Evolutionary conservation across 1,140 invertebrate genomes (phyloP).

Genomic region (Drosophila burlai): DNA sequence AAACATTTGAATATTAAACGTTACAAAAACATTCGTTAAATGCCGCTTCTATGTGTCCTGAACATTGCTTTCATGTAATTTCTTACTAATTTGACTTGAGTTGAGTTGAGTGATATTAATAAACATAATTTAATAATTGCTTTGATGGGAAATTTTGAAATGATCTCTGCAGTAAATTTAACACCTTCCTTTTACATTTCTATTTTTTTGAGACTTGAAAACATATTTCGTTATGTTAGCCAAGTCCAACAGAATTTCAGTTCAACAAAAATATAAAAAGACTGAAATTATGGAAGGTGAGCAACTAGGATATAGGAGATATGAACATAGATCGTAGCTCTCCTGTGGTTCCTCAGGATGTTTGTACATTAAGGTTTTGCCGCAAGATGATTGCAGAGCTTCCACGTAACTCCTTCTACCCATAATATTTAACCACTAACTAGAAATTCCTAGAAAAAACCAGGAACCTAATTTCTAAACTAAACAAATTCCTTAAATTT

Average conservation of each 20-base stretch:
- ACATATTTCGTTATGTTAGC: slow-evolving; percentile 13
- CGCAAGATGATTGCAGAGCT: neutral
- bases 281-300: neutral
- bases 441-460: neutral
- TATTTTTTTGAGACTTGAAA: neutral
- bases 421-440: neutral
- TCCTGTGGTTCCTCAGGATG: rapidly evolving
- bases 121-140: neutral
- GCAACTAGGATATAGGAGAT: no score
- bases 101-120: neutral
- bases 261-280: neutral
- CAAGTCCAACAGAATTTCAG: neutral
- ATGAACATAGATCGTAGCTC: neutral
- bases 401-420: neutral
- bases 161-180: no score
- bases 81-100: neutral
- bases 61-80: neutral
- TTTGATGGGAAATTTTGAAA: neutral
- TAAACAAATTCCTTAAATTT: neutral
- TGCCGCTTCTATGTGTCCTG: neutral
- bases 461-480: neutral
- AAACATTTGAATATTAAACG: slow-evolving; percentile 1
- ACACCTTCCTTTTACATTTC: neutral
- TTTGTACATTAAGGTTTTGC: neutral
- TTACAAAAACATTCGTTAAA: slow-evolving; percentile 6